Evolutionary conservation across 1,140 invertebrate genomes (phyloP), one percentile per base, ranked within the genome.

Genomic region (Sesamia nonagrioides): DNA sequence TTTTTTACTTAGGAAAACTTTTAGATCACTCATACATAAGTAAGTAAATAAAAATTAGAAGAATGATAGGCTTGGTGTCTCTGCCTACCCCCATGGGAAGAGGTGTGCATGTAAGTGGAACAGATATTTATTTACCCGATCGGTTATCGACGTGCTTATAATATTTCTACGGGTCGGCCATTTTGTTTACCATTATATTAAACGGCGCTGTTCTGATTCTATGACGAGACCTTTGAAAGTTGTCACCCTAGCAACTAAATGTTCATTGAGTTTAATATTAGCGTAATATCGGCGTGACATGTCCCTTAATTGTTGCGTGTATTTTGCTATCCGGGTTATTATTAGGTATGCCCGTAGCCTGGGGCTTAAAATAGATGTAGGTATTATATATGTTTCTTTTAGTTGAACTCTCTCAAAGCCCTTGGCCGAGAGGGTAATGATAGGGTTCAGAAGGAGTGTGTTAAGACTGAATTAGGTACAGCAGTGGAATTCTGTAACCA

Each of bases 371-470:
- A 75, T 61, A 75, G 40, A 42, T 27, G 71, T n/a, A n/a, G n/a
- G n/a, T 73, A 73, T 35, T 73, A 73, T 60, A 42, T 42, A n/a
- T 13, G 73, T 50, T 75, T 35, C 61, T 63, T 35, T 75, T 40
- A 33, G 56, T 61, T 75, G 42, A 75, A 33, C 37, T 58, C 54
- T 17, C 40, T 33, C 56, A 21, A 37, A 60, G 72, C 54, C 40
- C 58, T 48, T 35, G 73, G 40, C 58, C 42, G 58, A 37, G 73
- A 60, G 71, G 11, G 35, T 33, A 7, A 27, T 27, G 54, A 58
- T 54, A 27, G 21, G 48, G 48, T 21, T 71, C 27, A 68, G 17
- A 40, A 54, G 71, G 33, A n/a, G 5, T 18, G 48, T 27, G 42
- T 69, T 15, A 9, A 45, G 21, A 69, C 40, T 48, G 3, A 50